Evolutionary conservation across 2,888 invertebrate species (phyloP).

Genomic region (Sphaerophoria rueppellii): DNA sequence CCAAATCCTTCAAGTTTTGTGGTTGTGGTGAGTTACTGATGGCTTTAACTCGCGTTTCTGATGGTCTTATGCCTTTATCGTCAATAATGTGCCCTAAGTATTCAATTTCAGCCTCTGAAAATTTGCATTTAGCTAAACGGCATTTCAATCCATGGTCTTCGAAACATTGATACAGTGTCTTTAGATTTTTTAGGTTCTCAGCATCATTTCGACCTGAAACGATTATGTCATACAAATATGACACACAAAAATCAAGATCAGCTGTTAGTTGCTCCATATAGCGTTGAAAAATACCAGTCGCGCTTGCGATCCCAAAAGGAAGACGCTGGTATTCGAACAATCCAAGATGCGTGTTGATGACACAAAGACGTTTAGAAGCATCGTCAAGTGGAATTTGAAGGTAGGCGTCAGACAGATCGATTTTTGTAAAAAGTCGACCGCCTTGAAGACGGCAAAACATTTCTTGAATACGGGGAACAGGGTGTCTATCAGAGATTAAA

Average conservation of each 20-base stretch:
- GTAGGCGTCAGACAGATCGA: conserved; percentile 65
- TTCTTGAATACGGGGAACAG: too few species aligned
- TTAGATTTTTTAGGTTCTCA: conserved; percentile 53
- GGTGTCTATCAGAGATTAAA: too few species aligned
- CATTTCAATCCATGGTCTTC: too few species aligned
- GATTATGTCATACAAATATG: conserved; percentile 75
- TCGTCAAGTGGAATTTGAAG: conserved; percentile 26
- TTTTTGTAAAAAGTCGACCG: conserved; percentile 62
- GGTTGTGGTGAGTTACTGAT: conserved; percentile 74
- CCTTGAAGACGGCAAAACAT: conserved; percentile 68
- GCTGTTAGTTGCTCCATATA: conserved; percentile 40
- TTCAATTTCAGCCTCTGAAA: conserved; percentile 72
- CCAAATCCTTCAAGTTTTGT: conserved; percentile 71
- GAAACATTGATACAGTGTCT: conserved; percentile 39
- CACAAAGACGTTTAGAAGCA: conserved; percentile 19
- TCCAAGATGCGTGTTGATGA: conserved; percentile 25
- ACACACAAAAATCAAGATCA: conserved; percentile 28
- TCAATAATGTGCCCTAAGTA: conserved; percentile 75
- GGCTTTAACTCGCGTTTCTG: conserved; percentile 68
- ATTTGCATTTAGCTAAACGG: conserved; percentile 74
- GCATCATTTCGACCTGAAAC: conserved; percentile 59
- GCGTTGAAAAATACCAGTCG: conserved; percentile 31
- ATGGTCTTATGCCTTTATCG: conserved; percentile 71
- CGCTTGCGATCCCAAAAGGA: too few species aligned
- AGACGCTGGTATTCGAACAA: too few species aligned